Evolutionary conservation across 2,797 vertebrate species (phyloP), one percentile per base, ranked within the genome.

Genomic region (Epinephelus coioides): DNA sequence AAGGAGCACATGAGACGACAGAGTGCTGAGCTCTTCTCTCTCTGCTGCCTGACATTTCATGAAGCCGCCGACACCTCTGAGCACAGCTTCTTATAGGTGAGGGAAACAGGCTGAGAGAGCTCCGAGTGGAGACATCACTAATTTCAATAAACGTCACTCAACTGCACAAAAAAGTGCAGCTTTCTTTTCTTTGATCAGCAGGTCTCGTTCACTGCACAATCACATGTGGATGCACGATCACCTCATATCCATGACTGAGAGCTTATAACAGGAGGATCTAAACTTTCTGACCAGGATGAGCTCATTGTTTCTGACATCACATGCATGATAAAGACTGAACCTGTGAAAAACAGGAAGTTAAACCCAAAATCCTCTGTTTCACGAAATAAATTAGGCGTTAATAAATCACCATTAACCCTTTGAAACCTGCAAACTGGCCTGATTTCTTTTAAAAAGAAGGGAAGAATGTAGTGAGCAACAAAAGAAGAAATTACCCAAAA

Each of bases 101-200:
- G 7, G 21, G 15, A 63, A 72, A 72, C 30, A 46, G 43, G 34
- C 68, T 38, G 27, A 44, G 40, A 8, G 67, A 47, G 76, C 68
- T 69, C 19, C 44, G 13, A 40, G 23, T 65, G 55, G 44, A 63
- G 43, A 30, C 64, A 1, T 2, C 4, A n/a, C 43, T 55, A 7
- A 7, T 66, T 65, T 81, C 44, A 69, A 64, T 59, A 83, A 76
- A 69, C 75, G 78, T 75, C 81, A 71, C 30, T 79, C 71, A 55
- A 5, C 21, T 12, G 38, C 18, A 64, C 25, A 56, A 46, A 68
- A 68, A 54, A n/a, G 14, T 34, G 60, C 19, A 57, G 53, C 5
- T 23, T 25, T 53, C 17, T 56, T 21, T 64, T 23, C 4, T 53
- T 9, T 56, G 3, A 34, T 54, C 2, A 21, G 25, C n/a, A 17